A percentile compares a stretch with the other conserved stretches of the same genome.
These are phyloP conservation scores for Pogonognathellus flavescens DNA, from an alignment of 1,140 invertebrate species.

Conservation along the genomic window DNA sequence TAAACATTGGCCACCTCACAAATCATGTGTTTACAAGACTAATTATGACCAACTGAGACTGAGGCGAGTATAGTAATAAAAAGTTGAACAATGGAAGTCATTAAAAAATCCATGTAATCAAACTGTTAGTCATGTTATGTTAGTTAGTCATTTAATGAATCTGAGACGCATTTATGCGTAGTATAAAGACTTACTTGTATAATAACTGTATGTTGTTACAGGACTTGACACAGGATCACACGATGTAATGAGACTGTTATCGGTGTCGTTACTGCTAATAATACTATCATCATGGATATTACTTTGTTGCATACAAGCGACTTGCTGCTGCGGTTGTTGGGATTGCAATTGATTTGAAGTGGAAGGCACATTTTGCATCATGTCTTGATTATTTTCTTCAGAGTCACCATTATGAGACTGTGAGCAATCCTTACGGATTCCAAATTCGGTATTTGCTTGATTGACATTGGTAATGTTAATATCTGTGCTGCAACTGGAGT, in stretches of 20 bases:
- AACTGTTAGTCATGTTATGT: too few relatives aligned
- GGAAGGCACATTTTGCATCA: constrained; percentile 58
- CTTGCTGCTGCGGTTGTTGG: constrained; percentile 9
- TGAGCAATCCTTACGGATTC: not conserved
- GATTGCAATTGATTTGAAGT: constrained; percentile 18
- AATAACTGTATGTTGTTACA: constrained; percentile 58
- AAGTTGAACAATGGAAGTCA: too few relatives aligned
- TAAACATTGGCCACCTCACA: too few relatives aligned
- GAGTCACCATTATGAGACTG: not conserved
- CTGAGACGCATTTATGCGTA: not conserved
- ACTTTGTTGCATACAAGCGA: constrained; percentile 9
- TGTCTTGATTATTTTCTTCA: not conserved
- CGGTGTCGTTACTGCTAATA: constrained; percentile 2
- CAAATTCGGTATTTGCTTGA: not conserved
- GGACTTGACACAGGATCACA: constrained; percentile 52
- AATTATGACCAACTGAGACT: too few relatives aligned
- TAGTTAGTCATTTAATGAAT: too few relatives aligned
- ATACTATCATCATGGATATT: not conserved
- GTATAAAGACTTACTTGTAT: constrained; percentile 57
- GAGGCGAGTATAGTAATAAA: too few relatives aligned
- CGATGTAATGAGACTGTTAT: constrained; percentile 54
- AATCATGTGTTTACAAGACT: too few relatives aligned
- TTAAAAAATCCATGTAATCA: too few relatives aligned
- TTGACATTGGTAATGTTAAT: constrained; percentile 13
- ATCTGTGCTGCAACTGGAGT: too few relatives aligned